These are phyloP conservation scores for Lacanobia wlatinum DNA, from an alignment of 2,888 invertebrate genomes.

Conservation along the genomic window DNA sequence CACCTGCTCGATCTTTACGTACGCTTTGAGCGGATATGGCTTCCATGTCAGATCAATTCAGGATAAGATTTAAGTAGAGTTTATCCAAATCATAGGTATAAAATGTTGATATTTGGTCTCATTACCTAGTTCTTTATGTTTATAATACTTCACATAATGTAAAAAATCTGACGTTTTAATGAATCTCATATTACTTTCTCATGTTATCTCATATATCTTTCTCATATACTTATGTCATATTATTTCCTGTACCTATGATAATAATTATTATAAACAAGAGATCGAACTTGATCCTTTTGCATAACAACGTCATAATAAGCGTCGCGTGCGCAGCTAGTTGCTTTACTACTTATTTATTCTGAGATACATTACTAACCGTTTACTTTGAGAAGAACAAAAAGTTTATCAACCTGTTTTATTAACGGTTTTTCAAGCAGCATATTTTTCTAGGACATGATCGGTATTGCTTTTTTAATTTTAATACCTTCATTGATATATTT, in stretches of 20 bases:
- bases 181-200: too few species aligned
- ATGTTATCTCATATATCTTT: too few species aligned
- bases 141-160: too few species aligned
- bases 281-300: constrained; percentile 22
- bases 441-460: not conserved
- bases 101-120: too few species aligned
- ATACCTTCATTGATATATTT: not conserved
- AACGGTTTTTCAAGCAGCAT: not conserved
- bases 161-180: too few species aligned
- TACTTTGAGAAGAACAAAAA: not conserved
- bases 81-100: too few species aligned
- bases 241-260: not conserved
- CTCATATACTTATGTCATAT: too few species aligned
- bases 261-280: not conserved
- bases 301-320: not conserved
- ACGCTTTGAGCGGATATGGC: too few species aligned
- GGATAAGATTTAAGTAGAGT: too few species aligned
- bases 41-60: too few species aligned
- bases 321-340: constrained; percentile 29
- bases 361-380: not conserved
- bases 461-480: not conserved
- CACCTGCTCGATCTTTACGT: too few species aligned
- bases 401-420: not conserved
- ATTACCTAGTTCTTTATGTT: too few species aligned
- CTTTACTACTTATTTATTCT: not conserved